Evolutionary conservation across 2,888 invertebrate genomes (phyloP).

Genomic region (Ornithoptera priamus): DNA sequence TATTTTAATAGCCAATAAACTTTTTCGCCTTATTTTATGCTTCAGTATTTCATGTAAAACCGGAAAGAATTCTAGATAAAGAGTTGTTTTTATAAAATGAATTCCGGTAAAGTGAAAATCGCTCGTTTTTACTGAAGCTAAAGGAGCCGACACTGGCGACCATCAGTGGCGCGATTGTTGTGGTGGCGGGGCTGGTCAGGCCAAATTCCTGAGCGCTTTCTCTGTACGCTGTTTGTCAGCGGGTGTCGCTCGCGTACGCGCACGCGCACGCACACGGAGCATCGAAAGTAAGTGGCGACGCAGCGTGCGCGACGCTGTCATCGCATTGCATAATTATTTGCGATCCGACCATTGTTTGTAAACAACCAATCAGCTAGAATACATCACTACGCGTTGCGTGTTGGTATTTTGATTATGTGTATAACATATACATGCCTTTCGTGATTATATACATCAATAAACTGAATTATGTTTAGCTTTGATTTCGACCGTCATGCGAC

Average conservation of each 20-base stretch:
- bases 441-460: constrained; percentile 22
- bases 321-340: constrained; percentile 74
- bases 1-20: constrained; percentile 44
- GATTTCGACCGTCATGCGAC: constrained; percentile 15
- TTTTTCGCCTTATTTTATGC: constrained; percentile 27
- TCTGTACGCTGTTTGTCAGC: constrained; percentile 48
- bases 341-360: constrained; percentile 75
- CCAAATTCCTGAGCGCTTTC: constrained; percentile 78
- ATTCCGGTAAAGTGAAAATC: neutral
- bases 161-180: constrained; percentile 30
- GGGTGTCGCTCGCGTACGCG: constrained; percentile 40
- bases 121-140: neutral
- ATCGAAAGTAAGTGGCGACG: constrained; percentile 73
- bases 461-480: constrained; percentile 24
- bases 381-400: constrained; percentile 61
- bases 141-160: constrained; percentile 7
- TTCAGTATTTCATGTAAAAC: neutral
- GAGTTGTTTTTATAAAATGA: neutral
- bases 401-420: constrained; percentile 59
- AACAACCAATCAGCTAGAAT: constrained; percentile 63
- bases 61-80: neutral
- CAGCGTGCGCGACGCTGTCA: constrained; percentile 61
- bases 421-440: constrained; percentile 34
- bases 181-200: constrained; percentile 43
- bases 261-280: constrained; percentile 51